Base-by-base conservation (phyloP, 2,888 invertebrate species). In the Ochropacha duplaris region DNA sequence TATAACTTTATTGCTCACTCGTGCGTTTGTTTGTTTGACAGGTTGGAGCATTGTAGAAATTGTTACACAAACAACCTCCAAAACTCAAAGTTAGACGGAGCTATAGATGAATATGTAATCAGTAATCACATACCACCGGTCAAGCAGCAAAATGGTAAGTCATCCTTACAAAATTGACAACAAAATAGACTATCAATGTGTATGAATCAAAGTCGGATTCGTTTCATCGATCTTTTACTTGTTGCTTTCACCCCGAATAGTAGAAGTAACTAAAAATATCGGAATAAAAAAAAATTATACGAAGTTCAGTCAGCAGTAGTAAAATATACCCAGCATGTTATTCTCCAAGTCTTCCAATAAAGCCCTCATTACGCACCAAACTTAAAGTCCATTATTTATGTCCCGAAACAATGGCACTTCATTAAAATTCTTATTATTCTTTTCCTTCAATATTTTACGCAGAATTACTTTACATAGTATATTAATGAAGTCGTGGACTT, bases 21-120 rank as follows among this genome's bases (percentile, higher is more conserved):
- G 39, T 49, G 55, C 57, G 54, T 22, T 51, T 50, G 31, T 59
- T 22, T 4, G 55, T 63, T 72, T 74, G 59, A 24, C 84, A 93
- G 93, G 93, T 90, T 94, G 83, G 94, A 94, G 68, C 93, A 93
- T 83, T 95, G 97, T 88, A 94, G 94, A 87, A 95, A 95, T 90
- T 97, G 97, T 94, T 97, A 97, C 95, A 97, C 96, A 90, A 97
- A 96, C 93, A 95, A 95, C 87, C 85, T 94, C 70, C 94, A 94
- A 71, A 88, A 78, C 68, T 79, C 85, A 57, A 92, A 93, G 90
- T 83, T 88, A 73, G 90, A 90, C 74, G 87, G 83, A 56, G 87
- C 81, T 63, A 86, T 90, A 71, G 86, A 89, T 81, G 90, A 92
- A 83, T 92, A 92, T 90, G 92, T 92, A 71, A 92, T 92, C 74